phyloP scores from a whole-genome alignment of 2,113 vertebrate genomes.

The Apteryx owenii region DNA sequence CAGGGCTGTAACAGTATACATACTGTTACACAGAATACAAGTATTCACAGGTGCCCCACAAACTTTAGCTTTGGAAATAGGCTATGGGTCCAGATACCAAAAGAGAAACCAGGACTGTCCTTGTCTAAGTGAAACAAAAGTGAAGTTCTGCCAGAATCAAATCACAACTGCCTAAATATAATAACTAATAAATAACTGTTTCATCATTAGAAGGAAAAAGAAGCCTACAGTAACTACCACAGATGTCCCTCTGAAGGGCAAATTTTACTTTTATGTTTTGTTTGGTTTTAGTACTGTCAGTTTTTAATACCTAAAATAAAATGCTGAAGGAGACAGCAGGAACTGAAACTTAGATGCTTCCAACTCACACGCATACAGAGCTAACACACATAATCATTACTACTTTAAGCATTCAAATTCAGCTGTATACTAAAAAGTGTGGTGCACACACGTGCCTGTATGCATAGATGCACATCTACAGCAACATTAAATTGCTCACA shows the following conservation, averaged over 20 bases:
- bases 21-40: background rate
- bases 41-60: background rate
- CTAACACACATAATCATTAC: background rate
- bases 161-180: background rate
- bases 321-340: background rate
- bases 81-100: background rate
- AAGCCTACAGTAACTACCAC: background rate
- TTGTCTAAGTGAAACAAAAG: background rate
- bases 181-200: background rate
- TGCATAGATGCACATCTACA: too few species aligned
- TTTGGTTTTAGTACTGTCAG: background rate
- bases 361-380: background rate
- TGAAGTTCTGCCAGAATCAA: background rate
- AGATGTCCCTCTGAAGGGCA: background rate
- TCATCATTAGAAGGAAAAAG: background rate
- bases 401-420: too few species aligned
- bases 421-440: too few species aligned
- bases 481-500: too few species aligned
- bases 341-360: background rate
- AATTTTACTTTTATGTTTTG: background rate
- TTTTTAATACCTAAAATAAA: background rate
- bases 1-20: rapidly evolving
- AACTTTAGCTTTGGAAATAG: background rate
- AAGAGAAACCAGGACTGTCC: background rate
- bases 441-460: too few species aligned